Conservation (phyloP, 2,888 invertebrate genomes). For the Mamestra brassicae region DNA sequence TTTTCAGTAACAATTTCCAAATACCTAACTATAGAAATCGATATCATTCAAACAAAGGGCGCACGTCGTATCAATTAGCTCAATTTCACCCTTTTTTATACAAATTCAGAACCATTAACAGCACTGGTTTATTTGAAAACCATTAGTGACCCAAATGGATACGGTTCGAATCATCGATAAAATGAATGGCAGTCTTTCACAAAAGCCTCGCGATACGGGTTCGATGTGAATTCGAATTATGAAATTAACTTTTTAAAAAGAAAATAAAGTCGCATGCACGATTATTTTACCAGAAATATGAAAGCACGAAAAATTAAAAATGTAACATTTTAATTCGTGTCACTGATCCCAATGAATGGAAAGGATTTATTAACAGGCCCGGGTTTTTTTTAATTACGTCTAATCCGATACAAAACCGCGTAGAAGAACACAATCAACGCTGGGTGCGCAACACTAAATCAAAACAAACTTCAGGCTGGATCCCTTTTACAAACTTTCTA, state of each 20-base stretch:
- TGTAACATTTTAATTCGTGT: slow-evolving; percentile 54
- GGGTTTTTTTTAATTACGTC: slow-evolving; percentile 80
- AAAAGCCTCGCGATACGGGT: slow-evolving; percentile 73
- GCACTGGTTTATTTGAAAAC: slow-evolving; percentile 86
- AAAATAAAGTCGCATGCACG: slow-evolving; percentile 55
- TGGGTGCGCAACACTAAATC: slow-evolving; percentile 86
- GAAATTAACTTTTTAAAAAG: slow-evolving; percentile 71
- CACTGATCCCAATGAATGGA: slow-evolving; percentile 55
- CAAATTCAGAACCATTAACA: slow-evolving; percentile 81
- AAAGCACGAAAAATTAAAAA: slow-evolving; percentile 28
- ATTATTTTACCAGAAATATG: slow-evolving; percentile 33
- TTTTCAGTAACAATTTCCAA: background rate
- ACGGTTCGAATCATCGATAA: slow-evolving; percentile 80
- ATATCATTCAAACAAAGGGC: slow-evolving; percentile 60
- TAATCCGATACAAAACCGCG: slow-evolving; percentile 86
- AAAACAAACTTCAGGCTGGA: slow-evolving; percentile 88
- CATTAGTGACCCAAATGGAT: slow-evolving; percentile 83
- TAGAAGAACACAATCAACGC: slow-evolving; percentile 86
- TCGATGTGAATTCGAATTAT: slow-evolving; percentile 76
- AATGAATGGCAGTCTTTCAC: slow-evolving; percentile 83
- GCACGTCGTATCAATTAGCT: slow-evolving; percentile 78
- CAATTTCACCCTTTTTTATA: slow-evolving; percentile 76
- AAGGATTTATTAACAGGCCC: slow-evolving; percentile 66
- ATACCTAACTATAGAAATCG: slow-evolving; percentile 19
- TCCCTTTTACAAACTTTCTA: slow-evolving; percentile 90